These are phyloP conservation scores for Nothura maculosa DNA, from an alignment of 2,797 vertebrate species.

Conservation along the genomic window DNA sequence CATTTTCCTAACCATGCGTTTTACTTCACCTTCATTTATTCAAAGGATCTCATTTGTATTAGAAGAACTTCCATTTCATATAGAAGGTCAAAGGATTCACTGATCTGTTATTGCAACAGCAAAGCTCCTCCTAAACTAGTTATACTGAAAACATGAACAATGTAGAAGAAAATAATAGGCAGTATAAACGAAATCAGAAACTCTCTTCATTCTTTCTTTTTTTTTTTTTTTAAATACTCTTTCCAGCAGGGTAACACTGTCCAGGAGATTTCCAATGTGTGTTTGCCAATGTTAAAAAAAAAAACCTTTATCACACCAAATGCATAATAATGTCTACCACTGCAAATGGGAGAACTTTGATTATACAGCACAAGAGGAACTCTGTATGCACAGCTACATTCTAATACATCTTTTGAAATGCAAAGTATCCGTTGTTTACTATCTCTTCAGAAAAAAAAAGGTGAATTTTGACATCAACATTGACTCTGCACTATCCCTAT, in stretches of 20 bases:
- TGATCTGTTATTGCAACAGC: background rate
- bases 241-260: background rate
- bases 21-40: slow-evolving; percentile 23
- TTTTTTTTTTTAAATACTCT: background rate
- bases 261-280: background rate
- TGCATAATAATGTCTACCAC: background rate
- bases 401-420: background rate
- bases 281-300: background rate
- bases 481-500: background rate
- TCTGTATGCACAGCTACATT: background rate
- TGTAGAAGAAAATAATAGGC: background rate
- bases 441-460: background rate
- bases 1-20: background rate
- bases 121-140: background rate
- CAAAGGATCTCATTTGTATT: background rate
- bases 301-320: background rate
- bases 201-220: background rate
- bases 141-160: background rate
- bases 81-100: background rate
- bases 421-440: background rate
- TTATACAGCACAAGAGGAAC: background rate
- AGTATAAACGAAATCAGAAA: background rate
- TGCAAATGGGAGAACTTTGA: background rate
- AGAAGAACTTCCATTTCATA: background rate
- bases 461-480: slow-evolving; percentile 1